Percentiles rank a stretch among this genome's conserved stretches.
Conservation (phyloP, 2,797 vertebrate genomes). For the Halcyon badia region DNA sequence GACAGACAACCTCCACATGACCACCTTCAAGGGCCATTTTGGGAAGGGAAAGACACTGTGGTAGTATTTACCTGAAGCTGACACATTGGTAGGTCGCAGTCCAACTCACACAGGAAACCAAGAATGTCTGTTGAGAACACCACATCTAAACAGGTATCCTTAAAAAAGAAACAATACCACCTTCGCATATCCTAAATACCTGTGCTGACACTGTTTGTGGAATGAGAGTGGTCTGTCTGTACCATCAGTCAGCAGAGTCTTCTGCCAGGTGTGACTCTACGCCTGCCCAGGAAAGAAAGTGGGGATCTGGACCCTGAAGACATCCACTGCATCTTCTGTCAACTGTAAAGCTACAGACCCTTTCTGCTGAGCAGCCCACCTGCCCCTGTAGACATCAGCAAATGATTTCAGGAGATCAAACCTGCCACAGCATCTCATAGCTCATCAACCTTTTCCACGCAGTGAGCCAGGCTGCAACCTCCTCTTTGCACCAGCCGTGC, state of each 20-base stretch:
- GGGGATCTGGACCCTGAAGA: not conserved
- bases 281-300: not conserved
- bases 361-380: not conserved
- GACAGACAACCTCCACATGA: not conserved
- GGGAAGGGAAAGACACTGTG: not conserved
- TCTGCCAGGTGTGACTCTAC: not conserved
- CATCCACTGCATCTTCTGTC: not conserved
- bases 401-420: not conserved
- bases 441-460: not conserved
- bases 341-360: not conserved
- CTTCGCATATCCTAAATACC: not conserved
- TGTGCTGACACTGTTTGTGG: not conserved
- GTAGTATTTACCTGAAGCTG: not conserved
- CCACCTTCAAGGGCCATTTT: not conserved
- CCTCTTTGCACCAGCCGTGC: not conserved
- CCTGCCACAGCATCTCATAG: not conserved
- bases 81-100: not conserved
- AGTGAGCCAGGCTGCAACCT: not conserved
- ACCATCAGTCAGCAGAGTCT: not conserved
- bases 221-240: not conserved
- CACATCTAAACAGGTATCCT: not conserved
- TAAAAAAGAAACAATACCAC: not conserved
- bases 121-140: not conserved
- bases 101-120: not conserved
- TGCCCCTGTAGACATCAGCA: not conserved